Percentiles rank a stretch among this genome's conserved stretches.
These are phyloP conservation scores for Odontamblyopus lacepedii DNA, from an alignment of 2,797 vertebrate species.

Conservation along the genomic window DNA sequence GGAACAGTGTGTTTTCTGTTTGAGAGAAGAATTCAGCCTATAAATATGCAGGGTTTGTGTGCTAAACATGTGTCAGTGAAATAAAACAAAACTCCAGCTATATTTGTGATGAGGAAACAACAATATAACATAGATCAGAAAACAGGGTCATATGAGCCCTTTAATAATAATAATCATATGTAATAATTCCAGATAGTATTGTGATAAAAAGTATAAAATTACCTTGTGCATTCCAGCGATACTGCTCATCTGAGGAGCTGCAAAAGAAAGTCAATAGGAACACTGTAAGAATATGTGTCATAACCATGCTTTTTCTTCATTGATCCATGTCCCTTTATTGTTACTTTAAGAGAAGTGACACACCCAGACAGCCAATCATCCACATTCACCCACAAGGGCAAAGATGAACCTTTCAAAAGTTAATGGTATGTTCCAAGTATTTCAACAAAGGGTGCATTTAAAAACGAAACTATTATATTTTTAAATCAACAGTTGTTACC, in stretches of 20 bases:
- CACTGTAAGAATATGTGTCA: not conserved
- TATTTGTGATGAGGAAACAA: too few relatives aligned
- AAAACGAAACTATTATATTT: not conserved
- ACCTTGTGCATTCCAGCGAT: conserved; percentile 97
- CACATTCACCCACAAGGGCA: not conserved
- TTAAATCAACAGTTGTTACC: not conserved
- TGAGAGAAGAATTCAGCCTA: too few relatives aligned
- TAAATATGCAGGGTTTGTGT: too few relatives aligned
- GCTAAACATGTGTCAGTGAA: too few relatives aligned
- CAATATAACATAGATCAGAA: too few relatives aligned
- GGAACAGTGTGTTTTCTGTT: too few relatives aligned
- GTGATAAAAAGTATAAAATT: conserved; percentile 43
- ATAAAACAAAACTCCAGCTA: too few relatives aligned
- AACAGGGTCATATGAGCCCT: too few relatives aligned
- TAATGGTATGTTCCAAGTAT: not conserved
- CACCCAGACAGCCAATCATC: not conserved
- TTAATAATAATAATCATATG: too few relatives aligned
- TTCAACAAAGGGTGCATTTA: not conserved
- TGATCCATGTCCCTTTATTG: not conserved
- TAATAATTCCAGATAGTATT: not conserved
- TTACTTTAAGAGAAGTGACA: not conserved
- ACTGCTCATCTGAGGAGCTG: conserved; percentile 96
- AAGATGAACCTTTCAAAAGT: not conserved
- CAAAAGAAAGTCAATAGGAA: conserved; percentile 53
- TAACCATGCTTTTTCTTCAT: not conserved